phyloP scores from a whole-genome alignment of 2,888 invertebrate genomes.

The Blera fallax region DNA sequence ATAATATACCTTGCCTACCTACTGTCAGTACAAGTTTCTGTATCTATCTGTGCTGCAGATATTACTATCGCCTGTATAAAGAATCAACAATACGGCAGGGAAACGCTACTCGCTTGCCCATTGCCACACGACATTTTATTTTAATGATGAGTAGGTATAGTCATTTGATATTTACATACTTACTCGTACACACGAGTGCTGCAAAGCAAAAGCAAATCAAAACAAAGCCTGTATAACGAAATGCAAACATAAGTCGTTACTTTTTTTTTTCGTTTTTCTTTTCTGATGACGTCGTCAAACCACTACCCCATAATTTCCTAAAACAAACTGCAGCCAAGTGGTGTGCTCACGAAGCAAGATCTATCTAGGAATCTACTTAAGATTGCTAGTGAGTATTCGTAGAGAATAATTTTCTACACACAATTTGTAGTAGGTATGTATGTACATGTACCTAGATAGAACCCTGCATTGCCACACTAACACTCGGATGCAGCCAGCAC shows the following conservation, averaged over 20 bases:
- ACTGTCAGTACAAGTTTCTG: constrained; percentile 25
- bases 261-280: not conserved
- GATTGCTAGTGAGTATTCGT: constrained; percentile 12
- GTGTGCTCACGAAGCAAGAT: constrained; percentile 32
- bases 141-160: constrained; percentile 51
- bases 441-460: not conserved
- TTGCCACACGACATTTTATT: constrained; percentile 67
- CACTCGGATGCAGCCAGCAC: not conserved
- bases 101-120: constrained; percentile 49
- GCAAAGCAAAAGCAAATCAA: constrained; percentile 24
- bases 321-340: constrained; percentile 15
- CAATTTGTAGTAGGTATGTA: too few relatives aligned
- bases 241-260: constrained; percentile 44
- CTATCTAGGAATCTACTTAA: constrained; percentile 45
- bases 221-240: constrained; percentile 51
- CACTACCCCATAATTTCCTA: constrained; percentile 46
- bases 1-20: not conserved
- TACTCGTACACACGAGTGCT: not conserved
- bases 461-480: not conserved
- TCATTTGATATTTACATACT: constrained; percentile 64
- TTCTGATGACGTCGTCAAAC: constrained; percentile 51
- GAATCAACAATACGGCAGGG: constrained; percentile 36
- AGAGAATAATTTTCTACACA: constrained; percentile 3
- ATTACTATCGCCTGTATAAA: not conserved
- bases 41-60: constrained; percentile 1